phyloP scores from a whole-genome alignment of 2,888 invertebrate genomes.

The Noctua comes region DNA sequence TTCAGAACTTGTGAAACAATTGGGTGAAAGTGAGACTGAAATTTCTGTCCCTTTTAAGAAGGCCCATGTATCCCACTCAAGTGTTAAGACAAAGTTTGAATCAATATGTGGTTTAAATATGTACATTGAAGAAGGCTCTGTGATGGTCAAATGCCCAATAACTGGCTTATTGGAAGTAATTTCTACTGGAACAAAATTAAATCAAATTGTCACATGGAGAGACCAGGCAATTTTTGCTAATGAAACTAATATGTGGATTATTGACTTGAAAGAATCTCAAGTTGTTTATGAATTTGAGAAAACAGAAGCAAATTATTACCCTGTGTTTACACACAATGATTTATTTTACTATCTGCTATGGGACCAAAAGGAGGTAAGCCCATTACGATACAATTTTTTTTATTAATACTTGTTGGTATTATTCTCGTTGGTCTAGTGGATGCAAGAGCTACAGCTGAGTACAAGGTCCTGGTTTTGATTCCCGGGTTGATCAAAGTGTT shows the following conservation, averaged over 20 bases:
- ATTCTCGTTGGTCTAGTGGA: background rate
- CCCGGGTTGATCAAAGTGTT: background rate
- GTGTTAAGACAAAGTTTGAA: conserved; percentile 38
- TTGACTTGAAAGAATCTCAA: conserved; percentile 74
- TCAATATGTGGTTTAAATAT: conserved; percentile 73
- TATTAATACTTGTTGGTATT: background rate
- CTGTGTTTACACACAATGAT: conserved; percentile 75
- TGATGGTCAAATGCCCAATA: conserved; percentile 76
- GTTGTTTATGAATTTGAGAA: conserved; percentile 76
- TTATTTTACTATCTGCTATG: conserved; percentile 80
- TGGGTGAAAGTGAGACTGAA: conserved; percentile 69
- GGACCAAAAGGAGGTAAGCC: conserved; percentile 77
- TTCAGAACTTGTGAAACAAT: conserved; percentile 71
- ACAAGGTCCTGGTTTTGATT: background rate
- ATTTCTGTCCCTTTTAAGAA: conserved; percentile 74
- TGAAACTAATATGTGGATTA: conserved; percentile 78
- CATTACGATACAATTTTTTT: background rate
- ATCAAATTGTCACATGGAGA: conserved; percentile 77
- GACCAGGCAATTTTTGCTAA: conserved; percentile 74
- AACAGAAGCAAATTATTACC: conserved; percentile 72
- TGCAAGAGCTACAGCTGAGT: background rate
- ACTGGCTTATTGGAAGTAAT: conserved; percentile 77
- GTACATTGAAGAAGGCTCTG: conserved; percentile 68
- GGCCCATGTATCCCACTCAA: conserved; percentile 40
- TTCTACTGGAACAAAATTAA: conserved; percentile 63